Evolutionary conservation across 64 coral and sea anemone species (phyloP).

Genomic region (Porites lutea): DNA sequence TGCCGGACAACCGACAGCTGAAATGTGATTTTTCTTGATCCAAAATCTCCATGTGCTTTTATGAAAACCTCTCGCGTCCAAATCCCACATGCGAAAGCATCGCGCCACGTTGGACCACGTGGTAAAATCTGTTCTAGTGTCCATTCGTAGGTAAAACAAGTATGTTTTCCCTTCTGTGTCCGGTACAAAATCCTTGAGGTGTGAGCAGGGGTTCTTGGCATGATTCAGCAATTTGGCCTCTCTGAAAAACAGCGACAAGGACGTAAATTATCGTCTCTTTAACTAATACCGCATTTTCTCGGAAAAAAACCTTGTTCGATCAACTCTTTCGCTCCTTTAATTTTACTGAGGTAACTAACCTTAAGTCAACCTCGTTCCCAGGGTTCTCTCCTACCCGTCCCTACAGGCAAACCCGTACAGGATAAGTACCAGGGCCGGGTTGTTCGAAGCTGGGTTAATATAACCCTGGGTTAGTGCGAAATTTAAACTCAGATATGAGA

Average conservation of each 20-base stretch:
- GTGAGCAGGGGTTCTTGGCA: conserved; percentile 55
- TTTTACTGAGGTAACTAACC: too few relatives aligned
- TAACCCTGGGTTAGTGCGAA: too few relatives aligned
- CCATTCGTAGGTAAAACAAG: conserved; percentile 88
- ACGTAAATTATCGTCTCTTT: too few relatives aligned
- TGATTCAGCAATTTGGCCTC: conserved; percentile 63
- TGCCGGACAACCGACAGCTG: conserved; percentile 67
- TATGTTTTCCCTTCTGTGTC: conserved; percentile 73
- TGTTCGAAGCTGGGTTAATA: too few relatives aligned
- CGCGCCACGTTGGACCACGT: conserved; percentile 86
- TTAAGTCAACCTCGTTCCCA: too few relatives aligned
- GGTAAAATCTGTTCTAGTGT: conserved; percentile 61
- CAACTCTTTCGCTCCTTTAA: too few relatives aligned
- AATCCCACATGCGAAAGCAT: conserved; percentile 90
- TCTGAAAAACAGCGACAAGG: conserved; percentile 3
- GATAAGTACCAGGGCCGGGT: too few relatives aligned
- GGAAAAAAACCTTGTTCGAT: too few relatives aligned
- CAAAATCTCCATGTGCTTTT: conserved; percentile 94
- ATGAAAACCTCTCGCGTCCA: conserved; percentile 86
- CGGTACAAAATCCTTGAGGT: conserved; percentile 76
- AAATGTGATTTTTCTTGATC: conserved; percentile 89
- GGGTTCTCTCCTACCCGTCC: too few relatives aligned
- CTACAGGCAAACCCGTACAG: too few relatives aligned
- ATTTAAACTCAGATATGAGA: too few relatives aligned
- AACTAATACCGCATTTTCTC: too few relatives aligned